Conservation (phyloP, 2,113 vertebrate genomes). For the Mobula birostris region DNA sequence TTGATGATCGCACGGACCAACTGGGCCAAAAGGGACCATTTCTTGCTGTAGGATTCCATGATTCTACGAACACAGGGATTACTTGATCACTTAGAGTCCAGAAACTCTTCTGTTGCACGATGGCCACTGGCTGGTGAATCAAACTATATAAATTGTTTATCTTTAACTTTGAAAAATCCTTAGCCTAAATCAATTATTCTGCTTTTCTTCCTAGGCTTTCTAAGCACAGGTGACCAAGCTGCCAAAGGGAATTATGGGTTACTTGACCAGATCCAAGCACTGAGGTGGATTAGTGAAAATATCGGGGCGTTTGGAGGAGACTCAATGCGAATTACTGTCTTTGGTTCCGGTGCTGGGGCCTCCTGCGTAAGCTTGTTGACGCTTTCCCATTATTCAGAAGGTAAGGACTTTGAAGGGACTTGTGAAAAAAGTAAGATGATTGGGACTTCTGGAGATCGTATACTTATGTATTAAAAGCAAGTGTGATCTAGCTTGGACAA, state of each 20-base stretch:
- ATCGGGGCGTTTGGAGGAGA: conserved; percentile 90
- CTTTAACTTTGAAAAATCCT: no score
- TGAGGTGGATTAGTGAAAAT: conserved; percentile 94
- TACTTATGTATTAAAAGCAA: no score
- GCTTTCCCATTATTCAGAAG: conserved; percentile 93
- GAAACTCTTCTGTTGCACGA: no score
- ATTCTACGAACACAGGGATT: no score
- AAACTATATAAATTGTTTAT: neutral
- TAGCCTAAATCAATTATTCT: neutral
- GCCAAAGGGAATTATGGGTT: conserved; percentile 95
- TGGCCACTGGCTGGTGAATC: neutral
- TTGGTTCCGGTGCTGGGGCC: conserved; percentile 89
- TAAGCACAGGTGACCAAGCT: conserved; percentile 93
- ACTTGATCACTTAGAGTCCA: no score
- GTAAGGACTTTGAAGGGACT: conserved; percentile 49
- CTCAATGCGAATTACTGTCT: conserved; percentile 88
- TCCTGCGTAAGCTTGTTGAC: conserved; percentile 92
- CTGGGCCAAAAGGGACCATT: no score
- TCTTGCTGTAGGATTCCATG: no score
- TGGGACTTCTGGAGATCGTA: neutral
- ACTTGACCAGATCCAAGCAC: conserved; percentile 91
- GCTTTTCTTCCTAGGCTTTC: conserved; percentile 67
- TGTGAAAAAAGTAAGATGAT: neutral
- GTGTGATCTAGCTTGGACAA: neutral
- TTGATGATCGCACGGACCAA: no score